Evolutionary conservation across 2,797 vertebrate genomes (phyloP).

Genomic region (Myotis findleyi): DNA sequence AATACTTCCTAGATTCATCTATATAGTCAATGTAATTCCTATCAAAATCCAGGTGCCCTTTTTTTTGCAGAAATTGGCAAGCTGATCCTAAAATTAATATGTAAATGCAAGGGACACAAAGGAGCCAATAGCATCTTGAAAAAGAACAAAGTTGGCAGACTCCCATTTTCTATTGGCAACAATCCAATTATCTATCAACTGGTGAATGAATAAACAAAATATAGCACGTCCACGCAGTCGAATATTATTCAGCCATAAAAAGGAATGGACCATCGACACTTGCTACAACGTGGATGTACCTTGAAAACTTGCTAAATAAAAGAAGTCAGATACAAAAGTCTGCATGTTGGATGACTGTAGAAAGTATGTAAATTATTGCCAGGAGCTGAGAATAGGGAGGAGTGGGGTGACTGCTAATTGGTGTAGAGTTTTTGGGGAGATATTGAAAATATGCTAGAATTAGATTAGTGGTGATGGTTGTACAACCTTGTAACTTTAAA

Average conservation of each 20-base stretch:
- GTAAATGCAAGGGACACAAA: not conserved
- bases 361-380: not conserved
- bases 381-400: too few relatives aligned
- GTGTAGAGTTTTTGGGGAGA: not conserved
- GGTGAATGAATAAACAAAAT: not conserved
- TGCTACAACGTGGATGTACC: not conserved
- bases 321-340: not conserved
- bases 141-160: not conserved
- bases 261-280: not conserved
- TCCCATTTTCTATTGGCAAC: not conserved
- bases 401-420: not conserved
- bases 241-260: not conserved
- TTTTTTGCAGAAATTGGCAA: slow-evolving; percentile 13
- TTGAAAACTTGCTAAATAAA: not conserved
- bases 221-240: not conserved
- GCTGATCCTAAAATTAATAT: slow-evolving; percentile 6
- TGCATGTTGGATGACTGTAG: not conserved
- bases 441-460: not conserved
- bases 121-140: not conserved
- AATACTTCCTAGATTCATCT: not conserved
- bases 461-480: not conserved
- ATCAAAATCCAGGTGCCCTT: not conserved
- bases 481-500: not conserved
- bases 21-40: not conserved
- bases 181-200: not conserved